Evolutionary conservation across 2,113 vertebrate genomes (phyloP).

Genomic region (Lampris incognitus): DNA sequence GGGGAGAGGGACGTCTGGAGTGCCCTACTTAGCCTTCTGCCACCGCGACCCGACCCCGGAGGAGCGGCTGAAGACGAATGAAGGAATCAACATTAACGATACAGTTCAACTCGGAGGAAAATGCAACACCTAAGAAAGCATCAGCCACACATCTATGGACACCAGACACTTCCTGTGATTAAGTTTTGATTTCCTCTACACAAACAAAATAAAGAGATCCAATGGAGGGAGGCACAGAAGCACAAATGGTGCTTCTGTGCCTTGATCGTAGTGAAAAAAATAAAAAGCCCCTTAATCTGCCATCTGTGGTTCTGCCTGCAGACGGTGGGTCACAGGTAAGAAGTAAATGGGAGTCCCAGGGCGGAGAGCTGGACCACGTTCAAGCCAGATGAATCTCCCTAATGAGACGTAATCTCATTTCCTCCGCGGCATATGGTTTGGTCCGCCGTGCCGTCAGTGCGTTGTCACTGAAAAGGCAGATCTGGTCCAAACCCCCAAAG

Average conservation of each 20-base stretch:
- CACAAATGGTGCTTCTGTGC: slow-evolving; percentile 6
- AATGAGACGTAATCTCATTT: slow-evolving; percentile 67
- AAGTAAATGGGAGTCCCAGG: slow-evolving; percentile 40
- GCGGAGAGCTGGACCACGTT: slow-evolving; percentile 43
- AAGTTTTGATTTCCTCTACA: neutral
- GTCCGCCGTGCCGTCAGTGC: slow-evolving; percentile 39
- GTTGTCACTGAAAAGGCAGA: slow-evolving; percentile 70
- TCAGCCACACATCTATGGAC: neutral
- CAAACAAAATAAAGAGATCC: neutral
- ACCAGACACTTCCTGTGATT: neutral
- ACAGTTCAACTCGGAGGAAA: no score
- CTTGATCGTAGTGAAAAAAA: slow-evolving; percentile 6
- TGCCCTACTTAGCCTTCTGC: no score
- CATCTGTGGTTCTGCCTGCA: slow-evolving; percentile 3
- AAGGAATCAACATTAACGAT: no score
- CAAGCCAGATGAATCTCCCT: slow-evolving; percentile 59
- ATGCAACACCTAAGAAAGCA: no score
- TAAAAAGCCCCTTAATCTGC: slow-evolving; percentile 11
- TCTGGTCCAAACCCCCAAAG: slow-evolving; percentile 49
- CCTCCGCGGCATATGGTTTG: slow-evolving; percentile 50
- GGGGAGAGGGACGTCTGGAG: no score
- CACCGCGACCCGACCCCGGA: no score
- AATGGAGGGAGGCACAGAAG: slow-evolving; percentile 19
- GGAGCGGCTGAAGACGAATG: no score
- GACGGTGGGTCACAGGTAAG: slow-evolving; percentile 23